Conservation (phyloP, 1,140 invertebrate species). For the Piezodorus guildinii region DNA sequence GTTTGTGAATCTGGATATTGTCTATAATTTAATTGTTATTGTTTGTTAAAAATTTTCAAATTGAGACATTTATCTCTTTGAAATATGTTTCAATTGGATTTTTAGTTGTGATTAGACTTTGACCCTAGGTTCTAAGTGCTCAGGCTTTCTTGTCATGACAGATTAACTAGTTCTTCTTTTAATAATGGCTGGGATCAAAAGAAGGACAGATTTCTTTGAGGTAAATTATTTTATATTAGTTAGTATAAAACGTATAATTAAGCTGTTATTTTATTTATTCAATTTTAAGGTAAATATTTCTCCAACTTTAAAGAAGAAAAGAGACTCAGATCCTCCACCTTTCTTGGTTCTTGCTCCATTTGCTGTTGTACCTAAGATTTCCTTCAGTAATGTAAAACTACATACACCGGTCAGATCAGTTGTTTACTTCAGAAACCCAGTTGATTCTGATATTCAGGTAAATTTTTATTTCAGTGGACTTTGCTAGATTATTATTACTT, state of each 20-base stretch:
- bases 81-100: too few species aligned
- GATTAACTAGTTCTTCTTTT: too few species aligned
- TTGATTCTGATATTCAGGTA: too few species aligned
- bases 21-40: too few species aligned
- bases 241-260: neutral
- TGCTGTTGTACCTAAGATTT: neutral
- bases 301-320: neutral
- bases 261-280: neutral
- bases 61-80: too few species aligned
- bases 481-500: too few species aligned
- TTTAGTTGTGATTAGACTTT: too few species aligned
- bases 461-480: too few species aligned
- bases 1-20: too few species aligned
- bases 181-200: slow-evolving; percentile 1
- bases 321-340: neutral
- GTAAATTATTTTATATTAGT: neutral
- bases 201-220: slow-evolving; percentile 11
- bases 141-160: too few species aligned
- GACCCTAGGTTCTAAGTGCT: too few species aligned
- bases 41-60: too few species aligned
- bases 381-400: neutral
- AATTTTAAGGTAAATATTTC: neutral
- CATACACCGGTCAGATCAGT: neutral
- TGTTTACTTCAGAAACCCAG: neutral
- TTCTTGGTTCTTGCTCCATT: slow-evolving; percentile 2